Evolutionary conservation across 2,113 vertebrate species (phyloP).

Genomic region (Puntigrus tetrazona): DNA sequence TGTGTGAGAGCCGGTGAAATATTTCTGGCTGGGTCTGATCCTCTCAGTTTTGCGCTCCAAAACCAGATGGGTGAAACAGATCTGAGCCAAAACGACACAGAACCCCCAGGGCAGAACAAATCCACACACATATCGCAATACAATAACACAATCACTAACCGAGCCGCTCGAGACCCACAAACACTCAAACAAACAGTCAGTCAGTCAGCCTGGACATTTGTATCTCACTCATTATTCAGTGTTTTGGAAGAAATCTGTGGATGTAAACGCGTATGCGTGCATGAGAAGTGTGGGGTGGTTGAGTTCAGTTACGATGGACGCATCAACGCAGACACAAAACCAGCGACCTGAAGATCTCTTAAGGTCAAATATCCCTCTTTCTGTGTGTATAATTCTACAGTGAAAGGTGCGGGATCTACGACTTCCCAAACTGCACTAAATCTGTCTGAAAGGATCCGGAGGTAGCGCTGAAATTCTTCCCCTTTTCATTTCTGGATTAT

Average conservation of each 20-base stretch:
- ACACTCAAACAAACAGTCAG: conserved; percentile 29
- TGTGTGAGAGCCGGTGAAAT: conserved; percentile 21
- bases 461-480: neutral
- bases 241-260: conserved; percentile 4
- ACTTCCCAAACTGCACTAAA: conserved; percentile 45
- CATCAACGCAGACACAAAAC: neutral
- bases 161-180: conserved; percentile 30
- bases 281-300: conserved; percentile 22
- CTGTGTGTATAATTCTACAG: conserved; percentile 22
- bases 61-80: conserved; percentile 55
- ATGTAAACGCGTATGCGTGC: neutral
- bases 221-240: neutral
- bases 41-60: conserved; percentile 46
- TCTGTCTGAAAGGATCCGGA: conserved; percentile 27
- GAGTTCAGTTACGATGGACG: conserved; percentile 29
- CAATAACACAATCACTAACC: conserved; percentile 48
- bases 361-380: conserved; percentile 1
- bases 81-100: conserved; percentile 45
- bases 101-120: conserved; percentile 52
- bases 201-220: conserved; percentile 1
- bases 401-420: conserved; percentile 11
- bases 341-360: neutral
- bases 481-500: neutral
- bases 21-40: conserved; percentile 48
- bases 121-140: conserved; percentile 42